Percentiles rank a stretch among this genome's conserved stretches.
Evolutionary conservation across 2,888 invertebrate species (phyloP).

Genomic region (Ennomos quercinarius): DNA sequence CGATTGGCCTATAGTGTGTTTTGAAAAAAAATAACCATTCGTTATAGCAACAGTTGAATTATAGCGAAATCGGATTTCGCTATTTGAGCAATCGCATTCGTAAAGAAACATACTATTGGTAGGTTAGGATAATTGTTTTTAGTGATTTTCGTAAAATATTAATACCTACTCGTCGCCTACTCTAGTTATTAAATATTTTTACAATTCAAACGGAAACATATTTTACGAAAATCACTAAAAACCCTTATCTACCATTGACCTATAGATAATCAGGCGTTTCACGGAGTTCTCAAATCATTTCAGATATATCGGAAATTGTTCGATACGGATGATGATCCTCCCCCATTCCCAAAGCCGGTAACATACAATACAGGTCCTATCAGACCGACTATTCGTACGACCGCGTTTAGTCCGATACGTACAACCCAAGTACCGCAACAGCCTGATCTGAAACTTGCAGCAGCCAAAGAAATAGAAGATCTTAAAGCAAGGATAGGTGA

Average conservation of each 20-base stretch:
- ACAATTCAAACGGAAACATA: too few species aligned
- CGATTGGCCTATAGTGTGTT: background rate
- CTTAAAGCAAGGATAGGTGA: background rate
- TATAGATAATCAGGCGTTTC: too few species aligned
- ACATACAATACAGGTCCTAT: constrained; percentile 19
- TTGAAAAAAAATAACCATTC: background rate
- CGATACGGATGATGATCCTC: background rate
- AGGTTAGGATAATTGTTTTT: too few species aligned
- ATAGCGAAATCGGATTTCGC: too few species aligned
- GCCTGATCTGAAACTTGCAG: background rate
- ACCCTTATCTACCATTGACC: too few species aligned
- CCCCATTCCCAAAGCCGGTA: constrained; percentile 21
- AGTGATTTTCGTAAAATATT: too few species aligned
- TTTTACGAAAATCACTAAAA: too few species aligned
- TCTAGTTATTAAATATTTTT: too few species aligned
- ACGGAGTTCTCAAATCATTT: background rate
- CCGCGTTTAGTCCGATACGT: background rate
- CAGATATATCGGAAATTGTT: constrained; percentile 7
- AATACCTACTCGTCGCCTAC: too few species aligned
- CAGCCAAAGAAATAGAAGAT: background rate
- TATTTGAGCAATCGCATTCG: too few species aligned
- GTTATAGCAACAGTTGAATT: too few species aligned
- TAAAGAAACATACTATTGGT: too few species aligned
- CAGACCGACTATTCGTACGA: constrained; percentile 8
- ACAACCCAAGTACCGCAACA: background rate